Base-by-base conservation (phyloP, 2,888 invertebrate genomes). In the Chymomyza caudatula region DNA sequence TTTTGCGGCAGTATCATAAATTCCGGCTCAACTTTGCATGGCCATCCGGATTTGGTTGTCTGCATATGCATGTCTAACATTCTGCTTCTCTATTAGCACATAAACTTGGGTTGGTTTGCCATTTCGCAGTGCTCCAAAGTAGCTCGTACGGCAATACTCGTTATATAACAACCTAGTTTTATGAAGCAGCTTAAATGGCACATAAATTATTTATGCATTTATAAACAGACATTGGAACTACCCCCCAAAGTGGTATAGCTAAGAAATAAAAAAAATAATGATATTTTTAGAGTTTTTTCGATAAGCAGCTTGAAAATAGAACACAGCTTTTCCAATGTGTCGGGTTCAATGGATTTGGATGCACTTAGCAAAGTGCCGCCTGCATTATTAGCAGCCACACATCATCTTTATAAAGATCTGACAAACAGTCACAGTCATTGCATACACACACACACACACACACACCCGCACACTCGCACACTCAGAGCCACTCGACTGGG, bases 351-450 rank as follows among this genome's bases (percentile, higher is more conserved):
- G 73, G 66, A 65, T 68, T 69, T 51, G 51, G 23, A 55, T 74
- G 85, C 86, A 78, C 75, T 83, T 77, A 67, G 83, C 70, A 53
- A 71, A 83, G 71, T 69, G 69, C 86, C 72, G 86, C 82, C 82
- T 70, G 82, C 82, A 86, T 80, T 75, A 68, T 70, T 70, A 29
- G 64, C 77, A 60, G 67, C 63, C 69, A 76, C 71, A 84, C 71
- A 84, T 84, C 73, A 70, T 77, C 73, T 77, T 74, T 80, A 68
- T 76, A 51, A 51, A 51, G 51, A 20, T 20, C 51, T 51, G 51
- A 51, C 51, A 51, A 51, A 72, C 74, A 51, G 47, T 47, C 47
- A 22, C 49, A 5, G 49, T 49, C 20, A 6, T 0, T 8, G 8
- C 17, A 17, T 17, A 19, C 5, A 43, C 3, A 13, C 15, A n/a